These are phyloP conservation scores for Meteorus colon DNA, from an alignment of 2,888 invertebrate species.

Conservation along the genomic window DNA sequence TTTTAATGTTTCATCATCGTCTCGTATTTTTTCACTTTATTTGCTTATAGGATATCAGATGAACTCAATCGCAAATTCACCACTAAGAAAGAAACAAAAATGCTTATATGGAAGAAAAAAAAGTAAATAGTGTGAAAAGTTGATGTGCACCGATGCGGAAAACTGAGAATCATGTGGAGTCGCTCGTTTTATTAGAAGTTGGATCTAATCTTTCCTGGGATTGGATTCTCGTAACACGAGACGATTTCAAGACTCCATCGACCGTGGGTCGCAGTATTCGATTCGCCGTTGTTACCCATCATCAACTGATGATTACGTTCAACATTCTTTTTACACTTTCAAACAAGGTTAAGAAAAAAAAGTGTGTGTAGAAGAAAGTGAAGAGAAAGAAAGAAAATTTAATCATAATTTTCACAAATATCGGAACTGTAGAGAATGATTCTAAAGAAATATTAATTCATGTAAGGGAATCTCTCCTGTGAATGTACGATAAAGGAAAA, in stretches of 20 bases:
- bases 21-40: neutral
- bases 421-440: neutral
- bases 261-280: slow-evolving; percentile 38
- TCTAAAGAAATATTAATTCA: neutral
- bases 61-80: neutral
- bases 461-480: too few species aligned
- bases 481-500: neutral
- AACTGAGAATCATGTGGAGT: slow-evolving; percentile 39
- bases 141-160: slow-evolving; percentile 27
- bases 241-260: slow-evolving; percentile 44
- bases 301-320: slow-evolving; percentile 38
- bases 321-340: slow-evolving; percentile 31
- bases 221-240: slow-evolving; percentile 53
- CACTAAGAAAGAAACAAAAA: neutral
- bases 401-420: neutral
- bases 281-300: slow-evolving; percentile 41
- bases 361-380: neutral
- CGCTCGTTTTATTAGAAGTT: slow-evolving; percentile 51
- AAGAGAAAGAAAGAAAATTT: too few species aligned
- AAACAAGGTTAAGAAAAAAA: slow-evolving; percentile 6
- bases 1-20: neutral
- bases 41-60: neutral
- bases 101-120: neutral
- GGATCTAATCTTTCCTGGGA: slow-evolving; percentile 55
- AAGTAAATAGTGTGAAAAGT: slow-evolving; percentile 20